A percentile compares a stretch with the other conserved stretches of the same genome.
These are phyloP conservation scores for Rhimphoctona megacephalus DNA, from an alignment of 2,888 invertebrate genomes.

Conservation along the genomic window DNA sequence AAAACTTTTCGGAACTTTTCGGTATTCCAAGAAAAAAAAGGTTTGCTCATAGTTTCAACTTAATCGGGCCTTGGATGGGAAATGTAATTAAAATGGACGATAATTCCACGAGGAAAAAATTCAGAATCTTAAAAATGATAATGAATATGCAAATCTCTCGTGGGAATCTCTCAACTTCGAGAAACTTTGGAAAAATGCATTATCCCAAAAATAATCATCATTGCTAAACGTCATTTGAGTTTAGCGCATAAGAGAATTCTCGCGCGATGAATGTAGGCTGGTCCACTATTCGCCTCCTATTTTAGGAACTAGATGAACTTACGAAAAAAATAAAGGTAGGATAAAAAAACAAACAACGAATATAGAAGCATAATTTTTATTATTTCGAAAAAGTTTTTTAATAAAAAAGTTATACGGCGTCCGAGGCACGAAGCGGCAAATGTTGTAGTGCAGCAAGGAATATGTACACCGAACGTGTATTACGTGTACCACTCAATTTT, in stretches of 20 bases:
- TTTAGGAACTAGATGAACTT: constrained; percentile 15
- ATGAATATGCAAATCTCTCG: neutral
- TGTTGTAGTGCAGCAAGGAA: constrained; percentile 43
- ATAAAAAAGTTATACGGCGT: constrained; percentile 82
- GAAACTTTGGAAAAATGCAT: neutral
- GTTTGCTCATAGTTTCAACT: neutral
- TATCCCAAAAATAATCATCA: neutral
- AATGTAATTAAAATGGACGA: neutral
- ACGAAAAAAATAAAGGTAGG: neutral
- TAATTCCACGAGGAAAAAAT: neutral
- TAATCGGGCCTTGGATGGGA: neutral
- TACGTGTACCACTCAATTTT: constrained; percentile 53
- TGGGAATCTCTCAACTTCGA: neutral
- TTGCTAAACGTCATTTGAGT: neutral
- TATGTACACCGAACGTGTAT: constrained; percentile 41
- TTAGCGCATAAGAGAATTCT: neutral
- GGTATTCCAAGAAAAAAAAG: neutral
- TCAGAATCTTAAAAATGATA: neutral
- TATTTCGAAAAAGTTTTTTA: constrained; percentile 83
- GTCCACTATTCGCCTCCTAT: neutral
- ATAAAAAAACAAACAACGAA: constrained; percentile 22
- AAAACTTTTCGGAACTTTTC: neutral
- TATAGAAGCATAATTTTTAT: constrained; percentile 68
- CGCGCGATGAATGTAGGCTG: neutral
- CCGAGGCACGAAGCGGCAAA: constrained; percentile 64